Conservation (phyloP, 1,140 invertebrate species). For the Andrena cerasifolii region DNA sequence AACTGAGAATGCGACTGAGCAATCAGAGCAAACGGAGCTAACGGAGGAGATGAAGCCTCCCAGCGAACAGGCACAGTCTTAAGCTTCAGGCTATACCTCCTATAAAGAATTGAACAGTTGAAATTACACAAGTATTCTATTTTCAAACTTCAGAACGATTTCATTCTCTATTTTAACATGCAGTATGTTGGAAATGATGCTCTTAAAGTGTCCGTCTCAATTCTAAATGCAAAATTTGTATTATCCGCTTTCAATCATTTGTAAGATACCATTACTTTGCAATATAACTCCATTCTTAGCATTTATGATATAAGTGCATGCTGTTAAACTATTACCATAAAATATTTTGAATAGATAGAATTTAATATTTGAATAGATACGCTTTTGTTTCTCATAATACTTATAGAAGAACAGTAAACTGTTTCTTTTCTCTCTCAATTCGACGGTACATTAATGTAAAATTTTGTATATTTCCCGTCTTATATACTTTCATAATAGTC, state of each 20-base stretch:
- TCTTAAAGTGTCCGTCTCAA: conserved; percentile 27
- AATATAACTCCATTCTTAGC: conserved; percentile 42
- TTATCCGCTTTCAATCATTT: conserved; percentile 26
- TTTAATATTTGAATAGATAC: conserved; percentile 36
- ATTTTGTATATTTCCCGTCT: conserved; percentile 39
- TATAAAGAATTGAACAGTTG: conserved; percentile 63
- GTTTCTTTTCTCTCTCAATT: conserved; percentile 8
- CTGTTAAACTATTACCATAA: conserved; percentile 25
- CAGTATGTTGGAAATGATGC: conserved; percentile 26
- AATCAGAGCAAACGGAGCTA: conserved; percentile 76
- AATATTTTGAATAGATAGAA: conserved; percentile 25
- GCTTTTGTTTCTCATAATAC: conserved; percentile 17
- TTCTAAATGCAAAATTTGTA: conserved; percentile 27
- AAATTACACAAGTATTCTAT: conserved; percentile 62
- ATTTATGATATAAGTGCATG: conserved; percentile 52
- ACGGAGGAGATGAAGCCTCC: conserved; percentile 78
- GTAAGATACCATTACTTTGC: conserved; percentile 42
- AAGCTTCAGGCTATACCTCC: conserved; percentile 79
- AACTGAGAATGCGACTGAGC: conserved; percentile 75
- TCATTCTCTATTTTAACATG: conserved; percentile 40
- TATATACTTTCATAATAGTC: conserved; percentile 24
- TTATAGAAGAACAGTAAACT: conserved; percentile 21
- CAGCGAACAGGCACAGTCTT: conserved; percentile 80
- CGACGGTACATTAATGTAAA: conserved; percentile 31
- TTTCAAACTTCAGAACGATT: conserved; percentile 72